These are phyloP conservation scores for Labeo rohita DNA, from an alignment of 2,113 vertebrate genomes.

Conservation along the genomic window DNA sequence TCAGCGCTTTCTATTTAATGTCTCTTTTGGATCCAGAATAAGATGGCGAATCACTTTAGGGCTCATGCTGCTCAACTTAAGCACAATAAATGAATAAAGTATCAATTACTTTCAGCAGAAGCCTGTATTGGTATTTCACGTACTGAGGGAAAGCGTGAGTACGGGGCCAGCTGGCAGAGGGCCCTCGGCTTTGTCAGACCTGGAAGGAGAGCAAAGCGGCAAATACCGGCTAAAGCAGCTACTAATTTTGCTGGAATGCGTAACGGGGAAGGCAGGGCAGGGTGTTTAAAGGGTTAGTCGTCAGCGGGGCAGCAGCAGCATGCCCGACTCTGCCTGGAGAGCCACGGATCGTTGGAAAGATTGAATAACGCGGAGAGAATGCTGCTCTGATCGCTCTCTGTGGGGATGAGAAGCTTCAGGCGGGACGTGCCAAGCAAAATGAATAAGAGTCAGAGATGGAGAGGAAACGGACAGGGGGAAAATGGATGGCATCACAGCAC, in stretches of 20 bases:
- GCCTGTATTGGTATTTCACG: neutral
- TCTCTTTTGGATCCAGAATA: neutral
- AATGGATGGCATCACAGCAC: constrained; percentile 19
- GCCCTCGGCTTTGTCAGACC: constrained; percentile 11
- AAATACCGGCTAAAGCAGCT: neutral
- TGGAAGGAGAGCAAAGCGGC: constrained; percentile 28
- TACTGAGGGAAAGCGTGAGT: neutral
- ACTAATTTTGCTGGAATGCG: constrained; percentile 2
- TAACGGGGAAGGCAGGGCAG: neutral
- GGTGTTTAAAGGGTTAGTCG: constrained; percentile 1
- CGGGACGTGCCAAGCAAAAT: constrained; percentile 24
- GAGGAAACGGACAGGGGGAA: neutral
- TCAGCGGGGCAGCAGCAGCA: neutral
- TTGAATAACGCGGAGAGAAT: neutral
- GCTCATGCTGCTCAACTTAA: neutral
- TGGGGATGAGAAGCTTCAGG: constrained; percentile 48
- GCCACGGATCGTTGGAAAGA: neutral
- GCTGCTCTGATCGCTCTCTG: constrained; percentile 2
- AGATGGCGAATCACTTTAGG: neutral
- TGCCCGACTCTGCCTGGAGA: neutral
- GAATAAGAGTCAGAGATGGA: constrained; percentile 15
- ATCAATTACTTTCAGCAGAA: constrained; percentile 11
- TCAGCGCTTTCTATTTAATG: neutral
- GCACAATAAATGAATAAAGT: constrained; percentile 10
- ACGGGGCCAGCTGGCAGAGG: constrained; percentile 14